phyloP scores from a whole-genome alignment of 2,888 invertebrate species.

The Synergus gifuensis region DNA sequence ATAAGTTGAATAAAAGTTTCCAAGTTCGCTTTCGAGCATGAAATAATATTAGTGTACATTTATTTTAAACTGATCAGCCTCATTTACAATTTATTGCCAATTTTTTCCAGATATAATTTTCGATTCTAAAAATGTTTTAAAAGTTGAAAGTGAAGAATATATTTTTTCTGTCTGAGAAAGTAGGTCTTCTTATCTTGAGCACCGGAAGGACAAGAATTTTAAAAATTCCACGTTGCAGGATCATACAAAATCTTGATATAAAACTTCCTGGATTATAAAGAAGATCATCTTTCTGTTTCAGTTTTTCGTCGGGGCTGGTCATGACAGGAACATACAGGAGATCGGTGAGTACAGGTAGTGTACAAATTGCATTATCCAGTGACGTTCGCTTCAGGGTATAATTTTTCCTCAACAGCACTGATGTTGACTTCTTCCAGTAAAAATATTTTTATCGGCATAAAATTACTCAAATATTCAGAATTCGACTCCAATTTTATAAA shows the following conservation, averaged over 20 bases:
- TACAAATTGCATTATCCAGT: slow-evolving; percentile 12
- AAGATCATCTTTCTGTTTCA: slow-evolving; percentile 74
- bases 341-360: slow-evolving; percentile 79
- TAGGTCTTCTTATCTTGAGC: not conserved
- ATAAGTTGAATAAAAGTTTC: slow-evolving; percentile 13
- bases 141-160: not conserved
- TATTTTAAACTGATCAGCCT: not conserved
- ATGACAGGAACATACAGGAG: slow-evolving; percentile 81
- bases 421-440: not conserved
- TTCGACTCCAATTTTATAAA: not conserved
- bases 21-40: not conserved
- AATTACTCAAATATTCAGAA: not conserved
- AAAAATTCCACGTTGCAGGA: not conserved
- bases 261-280: not conserved
- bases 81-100: not conserved
- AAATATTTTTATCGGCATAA: not conserved
- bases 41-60: not conserved
- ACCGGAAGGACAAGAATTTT: not conserved
- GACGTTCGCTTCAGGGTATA: slow-evolving; percentile 13
- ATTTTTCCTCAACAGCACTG: not conserved
- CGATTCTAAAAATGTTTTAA: too few species aligned
- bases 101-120: too few species aligned
- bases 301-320: slow-evolving; percentile 82
- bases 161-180: not conserved
- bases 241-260: not conserved